Base-by-base conservation (phyloP, 2,797 vertebrate species). In the Poeciliopsis turneri region DNA sequence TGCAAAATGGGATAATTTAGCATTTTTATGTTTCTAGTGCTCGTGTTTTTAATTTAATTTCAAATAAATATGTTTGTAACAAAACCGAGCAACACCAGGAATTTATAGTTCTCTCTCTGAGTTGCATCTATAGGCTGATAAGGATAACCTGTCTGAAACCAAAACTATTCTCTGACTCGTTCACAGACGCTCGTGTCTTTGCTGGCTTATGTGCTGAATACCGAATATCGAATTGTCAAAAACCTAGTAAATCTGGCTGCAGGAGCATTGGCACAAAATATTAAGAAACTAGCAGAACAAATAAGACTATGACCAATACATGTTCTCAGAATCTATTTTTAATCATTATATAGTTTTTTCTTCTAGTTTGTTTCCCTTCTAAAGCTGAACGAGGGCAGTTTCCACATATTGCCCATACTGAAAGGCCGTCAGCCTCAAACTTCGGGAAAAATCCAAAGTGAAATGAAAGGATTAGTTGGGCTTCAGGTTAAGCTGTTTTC, bases 401-500 rank as follows among this genome's bases (percentile, higher is more conserved):
- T 64, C 33, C 45, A 73, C 46, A 39, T 25, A 74, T 59, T 64
- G 47, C 61, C 72, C 79, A 80, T 80, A 75, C 47, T 84, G 79
- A 84, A 87, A 84, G 53, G 53, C 30, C 72, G 79, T 84, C 84
- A 84, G 82, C 16, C 77, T 85, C 30, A 0, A 75, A 80, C 39
- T 76, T 46, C 7, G 36, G 76, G 68, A 74, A 73, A 78, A 78
- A 76, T 85, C 76, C 69, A 82, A 83, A n/a, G n/a, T 83, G 28
- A 84, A 85, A 79, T 85, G 30, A 84, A 76, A 82, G 76, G 66
- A 81, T 78, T 74, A 80, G 76, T 76, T 59, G 78, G 83, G 82
- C 76, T 71, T 61, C 57, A 71, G 77, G 70, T 83, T 83, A 73
- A 84, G 13, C 81, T 75, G 66, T 87, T 87, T 86, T 86, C 86